Base-by-base conservation (phyloP, 53 echinoderm and acorn worm species). In the Luidia sarsii region DNA sequence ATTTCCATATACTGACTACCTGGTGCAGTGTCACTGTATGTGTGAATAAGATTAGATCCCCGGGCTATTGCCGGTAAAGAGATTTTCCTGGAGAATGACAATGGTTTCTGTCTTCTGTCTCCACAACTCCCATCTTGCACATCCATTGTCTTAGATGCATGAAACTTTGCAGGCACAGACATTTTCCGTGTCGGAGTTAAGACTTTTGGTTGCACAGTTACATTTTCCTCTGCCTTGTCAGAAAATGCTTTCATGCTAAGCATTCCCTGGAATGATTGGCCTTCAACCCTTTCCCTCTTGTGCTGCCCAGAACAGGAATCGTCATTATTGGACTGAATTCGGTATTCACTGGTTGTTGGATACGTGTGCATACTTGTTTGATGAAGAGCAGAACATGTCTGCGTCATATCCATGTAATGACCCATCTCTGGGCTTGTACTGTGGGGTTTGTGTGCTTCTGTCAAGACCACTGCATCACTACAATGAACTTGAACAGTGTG, bases 1-100 rank as follows among this genome's bases (percentile, higher is more conserved):
- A 77, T 77, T 9, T 77, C 77, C 77, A 77, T 77, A 20, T 77
- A 77, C 0, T 55, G 55, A 36, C 52, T 72, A 54, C 54, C 39
- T 35, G 25, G 27, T 38, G 46, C 22, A 19, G 43, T 66, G 3
- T 43, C 67, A 16, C 33, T 33, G 5, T 34, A 37, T 16, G 18
- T 37, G 18, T 64, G 29, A 4, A 29, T 7, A n/a, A n/a, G 4
- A 21, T 45, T 55, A 15, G 59, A 48, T 9, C 7, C 5, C 45
- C 48, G 62, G 60, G 8, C 18, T 19, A 7, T 6, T 29, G 7
- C 3, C n/a, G 11, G 20, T 1, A 18, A 29, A 2, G 20, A 77
- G 5, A 41, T 57, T 9, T 43, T 25, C 18, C 25, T 27, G 4
- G 41, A 3, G 2, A 2, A 4, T 23, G 15, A 27, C 20, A 77